Evolutionary conservation across 2,888 invertebrate genomes (phyloP), one percentile per base, ranked within the genome.

Genomic region (Meiosimyza platycephala): DNA sequence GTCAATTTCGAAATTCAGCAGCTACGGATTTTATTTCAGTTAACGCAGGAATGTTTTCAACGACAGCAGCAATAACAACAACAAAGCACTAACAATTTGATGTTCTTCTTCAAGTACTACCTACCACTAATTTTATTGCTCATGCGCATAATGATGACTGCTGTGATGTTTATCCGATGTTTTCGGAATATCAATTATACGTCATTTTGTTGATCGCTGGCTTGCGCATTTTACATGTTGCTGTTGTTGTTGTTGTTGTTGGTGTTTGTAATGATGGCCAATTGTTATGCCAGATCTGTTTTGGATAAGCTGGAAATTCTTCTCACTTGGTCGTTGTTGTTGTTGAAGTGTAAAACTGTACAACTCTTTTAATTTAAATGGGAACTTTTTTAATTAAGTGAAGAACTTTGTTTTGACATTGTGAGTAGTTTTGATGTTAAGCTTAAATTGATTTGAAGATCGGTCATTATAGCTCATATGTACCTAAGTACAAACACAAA

Each of bases 101-200:
- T 40, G 4, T 9, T 40, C 40, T 6, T 40, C 40, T 40, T 40
- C 9, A 40, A 40, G 9, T 40, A 40, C 40, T 6, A 40, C 9
- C 40, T 6, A 40, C 40, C 40, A 40, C 40, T 40, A 40, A 40
- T 40, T 40, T 40, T 40, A n/a, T 16, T 66, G 65, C 40, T 60
- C 52, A 48, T 55, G 72, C 65, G 71, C 57, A 63, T 69, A 70
- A 71, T 74, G 71, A 69, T 66, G 74, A 72, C 76, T 72, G 64
- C 72, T 48, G 18, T 59, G 78, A 77, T 81, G 79, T 77, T 80
- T 81, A 82, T 80, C 81, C 52, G 28, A 57, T 82, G 79, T 81
- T 81, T 82, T 80, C 76, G 78, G 83, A 83, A 82, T 82, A 82
- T 80, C 82, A 83, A 82, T 82, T 83, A 82, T 81, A 82, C 79